phyloP scores from a whole-genome alignment of 2,113 vertebrate species.

The Anolis carolinensis region DNA sequence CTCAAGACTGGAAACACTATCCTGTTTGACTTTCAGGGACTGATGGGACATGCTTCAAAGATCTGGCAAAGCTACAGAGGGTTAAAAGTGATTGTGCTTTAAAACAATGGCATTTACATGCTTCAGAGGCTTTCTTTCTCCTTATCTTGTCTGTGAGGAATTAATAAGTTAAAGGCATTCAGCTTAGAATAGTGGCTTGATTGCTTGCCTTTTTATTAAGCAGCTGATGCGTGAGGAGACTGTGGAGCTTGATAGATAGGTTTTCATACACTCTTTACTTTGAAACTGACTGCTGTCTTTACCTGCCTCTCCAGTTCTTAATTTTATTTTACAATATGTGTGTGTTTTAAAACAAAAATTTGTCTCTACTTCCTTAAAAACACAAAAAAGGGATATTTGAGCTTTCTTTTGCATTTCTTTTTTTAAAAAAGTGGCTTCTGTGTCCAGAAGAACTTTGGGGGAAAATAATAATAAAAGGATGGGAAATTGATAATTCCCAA shows the following conservation, averaged over 20 bases:
- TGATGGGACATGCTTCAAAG: conserved; percentile 28
- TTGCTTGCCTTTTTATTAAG: conserved; percentile 65
- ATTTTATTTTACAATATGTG: conserved; percentile 7
- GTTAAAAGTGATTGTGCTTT: conserved; percentile 59
- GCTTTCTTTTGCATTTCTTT: no score
- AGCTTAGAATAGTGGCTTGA: conserved; percentile 66
- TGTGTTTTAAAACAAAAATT: conserved; percentile 42
- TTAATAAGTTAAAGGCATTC: conserved; percentile 71
- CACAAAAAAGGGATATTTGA: background rate
- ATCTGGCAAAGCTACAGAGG: conserved; percentile 43
- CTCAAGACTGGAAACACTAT: conserved; percentile 23
- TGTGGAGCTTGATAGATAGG: conserved; percentile 50
- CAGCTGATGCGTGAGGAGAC: conserved; percentile 71
- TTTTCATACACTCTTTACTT: conserved; percentile 46
- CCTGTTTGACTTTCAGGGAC: conserved; percentile 36
- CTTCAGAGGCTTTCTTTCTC: conserved; percentile 71
- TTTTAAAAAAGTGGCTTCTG: no score
- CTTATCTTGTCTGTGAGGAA: conserved; percentile 72
- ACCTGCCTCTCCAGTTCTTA: conserved; percentile 36
- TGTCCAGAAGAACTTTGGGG: background rate
- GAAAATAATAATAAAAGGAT: background rate
- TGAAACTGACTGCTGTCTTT: conserved; percentile 19
- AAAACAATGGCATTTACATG: conserved; percentile 73
- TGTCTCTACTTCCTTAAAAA: background rate
- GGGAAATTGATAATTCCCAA: background rate